These are phyloP conservation scores for Aphelenchoides bicaudatus DNA, from an alignment of 2,888 invertebrate species.

Conservation along the genomic window DNA sequence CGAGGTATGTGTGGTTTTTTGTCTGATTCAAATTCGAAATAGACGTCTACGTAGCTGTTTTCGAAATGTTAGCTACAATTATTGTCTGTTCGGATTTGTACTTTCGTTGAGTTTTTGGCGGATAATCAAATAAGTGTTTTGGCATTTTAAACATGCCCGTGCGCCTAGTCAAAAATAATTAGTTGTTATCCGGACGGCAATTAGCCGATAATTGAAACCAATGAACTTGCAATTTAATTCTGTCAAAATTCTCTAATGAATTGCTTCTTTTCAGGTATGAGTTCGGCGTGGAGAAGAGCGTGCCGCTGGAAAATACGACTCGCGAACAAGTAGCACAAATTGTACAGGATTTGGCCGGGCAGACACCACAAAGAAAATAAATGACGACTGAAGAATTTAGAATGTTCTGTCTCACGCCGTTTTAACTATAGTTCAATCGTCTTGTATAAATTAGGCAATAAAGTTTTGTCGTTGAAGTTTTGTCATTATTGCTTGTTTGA, in stretches of 20 bases:
- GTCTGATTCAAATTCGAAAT: constrained; percentile 37
- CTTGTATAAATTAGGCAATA: no score
- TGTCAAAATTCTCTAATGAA: no score
- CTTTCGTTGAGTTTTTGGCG: background rate
- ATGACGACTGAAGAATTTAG: no score
- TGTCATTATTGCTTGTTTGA: no score
- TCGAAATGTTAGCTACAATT: background rate
- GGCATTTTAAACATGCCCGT: no score
- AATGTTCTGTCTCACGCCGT: no score
- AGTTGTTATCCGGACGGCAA: no score
- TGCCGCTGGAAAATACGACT: constrained; percentile 49
- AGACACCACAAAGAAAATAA: background rate
- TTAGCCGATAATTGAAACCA: no score
- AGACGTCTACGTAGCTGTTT: constrained; percentile 3
- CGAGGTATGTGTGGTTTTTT: constrained; percentile 90
- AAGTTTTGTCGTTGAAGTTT: no score
- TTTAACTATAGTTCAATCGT: no score
- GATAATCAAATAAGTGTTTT: constrained; percentile 6
- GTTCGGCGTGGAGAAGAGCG: constrained; percentile 51
- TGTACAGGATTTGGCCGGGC: constrained; percentile 29
- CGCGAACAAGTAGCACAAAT: constrained; percentile 46
- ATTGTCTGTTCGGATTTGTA: constrained; percentile 23
- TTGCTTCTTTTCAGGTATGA: constrained; percentile 48
- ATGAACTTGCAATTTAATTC: no score
- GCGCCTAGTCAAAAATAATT: no score